phyloP scores from a whole-genome alignment of 2,888 invertebrate genomes.

The Tachystola acroxantha region DNA sequence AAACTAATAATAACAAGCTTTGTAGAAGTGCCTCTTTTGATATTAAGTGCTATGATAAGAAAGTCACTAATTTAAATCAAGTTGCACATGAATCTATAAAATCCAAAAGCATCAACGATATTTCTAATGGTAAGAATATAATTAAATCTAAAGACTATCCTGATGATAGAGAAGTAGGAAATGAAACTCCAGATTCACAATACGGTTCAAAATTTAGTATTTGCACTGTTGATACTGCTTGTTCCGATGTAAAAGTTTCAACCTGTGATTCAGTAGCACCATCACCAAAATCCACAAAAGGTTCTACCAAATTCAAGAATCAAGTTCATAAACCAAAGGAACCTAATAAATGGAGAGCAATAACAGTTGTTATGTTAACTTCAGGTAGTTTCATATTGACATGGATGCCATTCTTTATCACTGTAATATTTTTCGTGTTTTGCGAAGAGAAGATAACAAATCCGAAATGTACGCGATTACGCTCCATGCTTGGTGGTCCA shows the following conservation, averaged over 20 bases:
- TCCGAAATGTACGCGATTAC: slow-evolving; percentile 63
- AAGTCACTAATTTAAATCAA: slow-evolving; percentile 10
- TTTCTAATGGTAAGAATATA: slow-evolving; percentile 25
- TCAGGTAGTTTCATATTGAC: slow-evolving; percentile 79
- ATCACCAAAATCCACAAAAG: slow-evolving; percentile 7
- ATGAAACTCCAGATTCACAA: slow-evolving; percentile 17
- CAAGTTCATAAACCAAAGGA: slow-evolving; percentile 36
- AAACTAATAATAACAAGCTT: slow-evolving; percentile 21
- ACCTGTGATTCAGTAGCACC: too few species aligned
- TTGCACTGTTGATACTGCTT: slow-evolving; percentile 37
- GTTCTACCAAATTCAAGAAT: slow-evolving; percentile 10
- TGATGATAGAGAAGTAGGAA: slow-evolving; percentile 17
- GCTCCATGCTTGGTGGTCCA: slow-evolving; percentile 75
- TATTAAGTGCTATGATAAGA: slow-evolving; percentile 19
- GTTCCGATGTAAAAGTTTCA: slow-evolving; percentile 25
- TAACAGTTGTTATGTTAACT: slow-evolving; percentile 80
- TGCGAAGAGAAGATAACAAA: slow-evolving; percentile 67
- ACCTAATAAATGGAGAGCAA: slow-evolving; percentile 78
- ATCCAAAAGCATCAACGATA: slow-evolving; percentile 49
- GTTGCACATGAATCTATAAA: slow-evolving; percentile 19
- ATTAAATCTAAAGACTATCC: slow-evolving; percentile 10
- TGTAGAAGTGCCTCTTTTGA: slow-evolving; percentile 53
- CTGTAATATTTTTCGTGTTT: slow-evolving; percentile 72
- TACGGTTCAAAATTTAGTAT: slow-evolving; percentile 47
- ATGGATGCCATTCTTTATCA: slow-evolving; percentile 81